Base-by-base conservation (phyloP, 2,888 invertebrate species). In the Ptychoptera albimana region DNA sequence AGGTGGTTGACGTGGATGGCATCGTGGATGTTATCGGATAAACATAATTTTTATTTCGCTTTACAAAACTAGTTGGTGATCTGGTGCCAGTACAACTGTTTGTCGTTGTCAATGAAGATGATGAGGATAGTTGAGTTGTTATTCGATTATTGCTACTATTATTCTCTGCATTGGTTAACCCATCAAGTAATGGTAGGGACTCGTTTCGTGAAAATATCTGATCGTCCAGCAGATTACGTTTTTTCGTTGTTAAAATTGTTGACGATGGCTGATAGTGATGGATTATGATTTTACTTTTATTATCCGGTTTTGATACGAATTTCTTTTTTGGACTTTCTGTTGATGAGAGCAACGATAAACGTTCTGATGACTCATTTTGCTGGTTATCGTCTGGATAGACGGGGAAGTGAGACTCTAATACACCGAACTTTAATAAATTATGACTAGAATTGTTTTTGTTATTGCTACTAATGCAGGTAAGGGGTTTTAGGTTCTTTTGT, bases 41-140 rank as follows among this genome's bases (percentile, higher is more conserved):
- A 39, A 77, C 71, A 55, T 23, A 23, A 23, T 72, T 72, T 54
- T 75, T 75, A 55, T 76, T 75, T 49, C 76, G 66, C 49, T 74
- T 69, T 2, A 75, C 72, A 54, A 70, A 72, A 56, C 70, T 71
- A 38, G 75, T 73, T 37, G 74, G 67, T 9, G 68, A 67, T 23
- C 23, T 23, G 23, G 23, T 23, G 23, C 23, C 7, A 7, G 23
- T 23, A 23, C 23, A 23, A 3, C 23, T 7, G 23, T 5, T 23
- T 23, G 23, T 23, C 7, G 23, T 23, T 23, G 23, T 5, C 7
- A 23, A 23, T 46, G 55, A 60, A 45, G 40, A 40, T n/a, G 40
- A 32, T 39, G 39, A 30, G 14, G 30, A 23, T 23, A 23, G 23
- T 23, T 47, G 60, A 49, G 43, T 23, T 23, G 23, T 23, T 5